These are phyloP conservation scores for Xenus cinereus DNA, from an alignment of 2,113 vertebrate species.

Conservation along the genomic window DNA sequence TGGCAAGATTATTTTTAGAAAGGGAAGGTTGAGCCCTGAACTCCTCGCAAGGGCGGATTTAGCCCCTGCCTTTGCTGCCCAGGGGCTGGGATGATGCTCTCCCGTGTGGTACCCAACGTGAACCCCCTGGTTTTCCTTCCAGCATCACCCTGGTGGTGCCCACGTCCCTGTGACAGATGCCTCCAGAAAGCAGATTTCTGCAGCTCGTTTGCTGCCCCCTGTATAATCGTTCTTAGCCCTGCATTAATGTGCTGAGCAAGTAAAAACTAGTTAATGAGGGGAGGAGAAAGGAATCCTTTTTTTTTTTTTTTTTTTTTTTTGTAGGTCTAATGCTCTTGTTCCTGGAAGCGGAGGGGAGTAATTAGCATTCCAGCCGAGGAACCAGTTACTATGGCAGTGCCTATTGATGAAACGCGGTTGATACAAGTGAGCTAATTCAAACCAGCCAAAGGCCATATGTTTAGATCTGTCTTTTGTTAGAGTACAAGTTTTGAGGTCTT, in stretches of 20 bases:
- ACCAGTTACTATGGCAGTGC: background rate
- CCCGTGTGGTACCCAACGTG: fast-evolving
- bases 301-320: constrained; percentile 27
- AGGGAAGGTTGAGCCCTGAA: background rate
- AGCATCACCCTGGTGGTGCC: background rate
- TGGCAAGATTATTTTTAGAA: background rate
- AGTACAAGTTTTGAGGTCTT: background rate
- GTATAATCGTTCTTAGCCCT: background rate
- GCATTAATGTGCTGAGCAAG: constrained; percentile 46
- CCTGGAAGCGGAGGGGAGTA: constrained; percentile 12
- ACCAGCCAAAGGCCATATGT: constrained; percentile 12
- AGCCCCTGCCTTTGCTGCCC: background rate
- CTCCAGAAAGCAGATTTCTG: background rate
- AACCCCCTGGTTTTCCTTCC: background rate
- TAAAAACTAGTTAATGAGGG: constrained; percentile 34
- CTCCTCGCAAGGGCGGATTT: fast-evolving
- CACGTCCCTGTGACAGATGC: background rate
- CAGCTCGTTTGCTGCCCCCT: constrained; percentile 17
- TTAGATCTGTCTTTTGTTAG: constrained; percentile 12
- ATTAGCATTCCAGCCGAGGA: constrained; percentile 64
- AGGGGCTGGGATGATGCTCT: background rate
- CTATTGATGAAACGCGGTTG: background rate
- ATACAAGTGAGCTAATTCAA: constrained; percentile 53
- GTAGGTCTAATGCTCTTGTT: constrained; percentile 26
- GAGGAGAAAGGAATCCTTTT: constrained; percentile 15